Base-by-base conservation (phyloP, 1,140 invertebrate genomes). In the Calliphora vicina region DNA sequence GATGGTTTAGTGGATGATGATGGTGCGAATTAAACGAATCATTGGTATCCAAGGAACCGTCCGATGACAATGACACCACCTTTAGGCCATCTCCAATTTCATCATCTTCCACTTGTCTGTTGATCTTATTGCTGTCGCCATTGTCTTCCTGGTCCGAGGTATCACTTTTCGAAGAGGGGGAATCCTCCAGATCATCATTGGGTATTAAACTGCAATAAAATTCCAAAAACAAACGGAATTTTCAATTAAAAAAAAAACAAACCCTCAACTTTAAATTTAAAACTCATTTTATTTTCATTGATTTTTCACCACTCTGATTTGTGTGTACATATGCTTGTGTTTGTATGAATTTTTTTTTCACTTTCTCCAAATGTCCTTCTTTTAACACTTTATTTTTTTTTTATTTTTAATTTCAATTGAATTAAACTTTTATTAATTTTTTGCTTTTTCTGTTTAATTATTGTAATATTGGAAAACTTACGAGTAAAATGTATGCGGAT, bases 131-230 rank as follows among this genome's bases (percentile, higher is more conserved):
- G 15, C 76, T 81, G 15, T 86, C 85, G 13, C 29, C 81, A 71
- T 71, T 45, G 29, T 88, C 89, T 85, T 90, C 89, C 84, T 89
- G 88, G 83, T 90, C 89, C 15, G 92, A 91, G 29, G 90, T 88
- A 25, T 95, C 94, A 87, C 94, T 95, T 86, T 95, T 95, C 76
- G 95, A 95, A 83, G 94, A 95, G 67, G 95, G 94, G 1, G 95
- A 95, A 83, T 96, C 94, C 89, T 95, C 96, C 84, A 90, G 83
- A 35, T 90, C 89, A 84, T 90, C 89, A 85, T 90, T 90, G 84
- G 88, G 88, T 84, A 89, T 90, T 61, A 90, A 84, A 35, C 88
- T 90, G 76, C 0, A 81, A n/a, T n/a, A n/a, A n/a, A 71, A 74
- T 6, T 12, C 6, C 35, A 35, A 27, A 43, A 27, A 10, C 13